Evolutionary conservation across 2,888 invertebrate genomes (phyloP), one percentile per base, ranked within the genome.

Genomic region (Erebia epiphron): DNA sequence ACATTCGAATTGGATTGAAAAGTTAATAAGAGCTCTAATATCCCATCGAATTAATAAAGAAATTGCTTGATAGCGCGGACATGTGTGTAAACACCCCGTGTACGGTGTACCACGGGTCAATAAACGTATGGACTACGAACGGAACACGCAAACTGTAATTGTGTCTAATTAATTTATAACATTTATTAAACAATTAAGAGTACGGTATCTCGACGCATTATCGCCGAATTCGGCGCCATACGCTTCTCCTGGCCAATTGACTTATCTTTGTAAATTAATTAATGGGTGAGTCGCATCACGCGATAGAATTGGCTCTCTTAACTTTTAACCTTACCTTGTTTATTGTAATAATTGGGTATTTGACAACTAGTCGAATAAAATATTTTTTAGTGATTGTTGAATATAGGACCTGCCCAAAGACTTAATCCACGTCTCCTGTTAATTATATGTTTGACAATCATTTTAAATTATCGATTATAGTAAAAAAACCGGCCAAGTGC

Each of bases 151-250:
- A 90, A 86, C 87, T 81, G 80, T 88, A 92, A 91, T 91, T 86
- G 90, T 84, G 81, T 85, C 90, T 92, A 90, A 92, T 92, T 92
- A 92, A 92, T 92, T 92, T 92, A 92, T 91, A 88, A 92, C 91
- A 89, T 86, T 89, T 86, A 92, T 92, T 92, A 92, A 92, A 92
- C 92, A 92, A 91, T 92, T 91, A 91, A 87, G 86, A 80, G 82
- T 79, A 80, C 81, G 80, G 84, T 92, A 92, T 92, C 92, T 91
- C 84, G 90, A 89, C 88, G 86, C 88, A 90, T 88, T 88, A 86
- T 87, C 90, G 91, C 90, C 89, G 89, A 86, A 90, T 90, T 90
- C 84, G 86, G 88, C 83, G 82, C 84, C 82, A 79, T 82, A 62
- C 85, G 83, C 82, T 84, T 58, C 67, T 66, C 67, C 84, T 83